A percentile compares a stretch with the other conserved stretches of the same genome.
phyloP scores from a whole-genome alignment of 2,113 vertebrate species.

The Mustela lutreola region DNA sequence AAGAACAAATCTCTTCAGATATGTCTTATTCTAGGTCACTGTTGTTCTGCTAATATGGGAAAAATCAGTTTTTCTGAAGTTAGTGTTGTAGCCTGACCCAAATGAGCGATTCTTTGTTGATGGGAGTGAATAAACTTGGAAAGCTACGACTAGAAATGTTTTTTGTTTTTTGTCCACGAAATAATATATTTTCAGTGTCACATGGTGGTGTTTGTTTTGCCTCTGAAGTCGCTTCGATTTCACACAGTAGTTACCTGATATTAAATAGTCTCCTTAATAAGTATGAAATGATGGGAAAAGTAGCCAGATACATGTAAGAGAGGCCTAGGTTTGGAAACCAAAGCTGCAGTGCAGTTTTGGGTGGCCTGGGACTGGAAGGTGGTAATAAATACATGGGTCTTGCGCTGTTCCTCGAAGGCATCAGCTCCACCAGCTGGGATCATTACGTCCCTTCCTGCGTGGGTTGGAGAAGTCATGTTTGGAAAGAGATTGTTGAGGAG shows the following conservation, averaged over 20 bases:
- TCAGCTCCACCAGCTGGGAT: not conserved
- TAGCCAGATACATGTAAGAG: not conserved
- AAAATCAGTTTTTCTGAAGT: conserved; percentile 25
- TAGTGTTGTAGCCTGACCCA: not conserved
- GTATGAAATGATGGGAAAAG: not conserved
- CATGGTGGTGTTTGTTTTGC: not conserved
- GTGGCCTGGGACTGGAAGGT: not conserved
- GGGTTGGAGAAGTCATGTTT: not conserved
- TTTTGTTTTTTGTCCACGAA: not conserved
- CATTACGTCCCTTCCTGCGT: not conserved
- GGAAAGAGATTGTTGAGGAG: not conserved
- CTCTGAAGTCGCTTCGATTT: not conserved
- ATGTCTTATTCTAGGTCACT: not conserved
- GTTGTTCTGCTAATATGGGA: not conserved
- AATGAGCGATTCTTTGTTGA: conserved; percentile 13
- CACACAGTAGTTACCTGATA: not conserved
- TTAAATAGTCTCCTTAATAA: not conserved
- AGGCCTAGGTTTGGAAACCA: not conserved
- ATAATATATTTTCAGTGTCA: not conserved
- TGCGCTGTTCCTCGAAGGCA: not conserved
- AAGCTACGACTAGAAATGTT: not conserved
- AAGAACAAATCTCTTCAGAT: not conserved
- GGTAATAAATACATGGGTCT: rapidly evolving
- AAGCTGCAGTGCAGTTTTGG: not conserved
- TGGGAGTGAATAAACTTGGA: not conserved